A percentile compares a stretch with the other conserved stretches of the same genome.
Conservation (phyloP, 2,888 invertebrate species). For the Plagodis pulveraria region DNA sequence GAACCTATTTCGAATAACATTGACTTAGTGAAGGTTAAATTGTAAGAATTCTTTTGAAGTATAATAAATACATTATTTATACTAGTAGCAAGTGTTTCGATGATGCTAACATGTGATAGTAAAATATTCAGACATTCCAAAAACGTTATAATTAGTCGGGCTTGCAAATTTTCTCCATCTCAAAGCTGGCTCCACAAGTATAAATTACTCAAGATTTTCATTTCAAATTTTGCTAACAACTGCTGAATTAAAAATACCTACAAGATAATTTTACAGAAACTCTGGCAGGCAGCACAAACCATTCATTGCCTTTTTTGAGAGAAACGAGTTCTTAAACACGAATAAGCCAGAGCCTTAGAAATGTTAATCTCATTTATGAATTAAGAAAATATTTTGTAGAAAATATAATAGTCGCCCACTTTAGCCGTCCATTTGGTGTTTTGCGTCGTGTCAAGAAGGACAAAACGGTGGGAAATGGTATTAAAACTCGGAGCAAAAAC, state of each 20-base stretch:
- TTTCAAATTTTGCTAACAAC: background rate
- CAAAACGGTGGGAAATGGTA: conserved; percentile 47
- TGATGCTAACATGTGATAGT: no score
- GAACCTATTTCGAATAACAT: no score
- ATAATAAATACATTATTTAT: no score
- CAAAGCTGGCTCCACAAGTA: background rate
- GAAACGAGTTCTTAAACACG: conserved; percentile 26
- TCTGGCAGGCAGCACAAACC: conserved; percentile 12
- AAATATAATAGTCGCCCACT: conserved; percentile 43
- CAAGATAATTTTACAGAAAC: conserved; percentile 9
- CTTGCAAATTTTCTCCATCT: no score
- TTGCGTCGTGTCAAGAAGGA: conserved; percentile 42
- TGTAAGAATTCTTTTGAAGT: no score
- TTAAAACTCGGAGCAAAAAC: conserved; percentile 54
- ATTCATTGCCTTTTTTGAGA: conserved; percentile 23
- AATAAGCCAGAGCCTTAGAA: conserved; percentile 33
- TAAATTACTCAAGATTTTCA: background rate
- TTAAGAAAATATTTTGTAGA: conserved; percentile 42
- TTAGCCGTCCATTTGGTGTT: conserved; percentile 47
- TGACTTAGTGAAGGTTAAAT: no score
- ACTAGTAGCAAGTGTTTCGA: no score
- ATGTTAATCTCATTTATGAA: conserved; percentile 36
- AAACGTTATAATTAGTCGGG: no score
- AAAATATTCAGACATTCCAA: no score
- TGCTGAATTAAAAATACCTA: background rate